Base-by-base conservation (phyloP, 2,888 invertebrate genomes). In the Loripinus fragilis region DNA sequence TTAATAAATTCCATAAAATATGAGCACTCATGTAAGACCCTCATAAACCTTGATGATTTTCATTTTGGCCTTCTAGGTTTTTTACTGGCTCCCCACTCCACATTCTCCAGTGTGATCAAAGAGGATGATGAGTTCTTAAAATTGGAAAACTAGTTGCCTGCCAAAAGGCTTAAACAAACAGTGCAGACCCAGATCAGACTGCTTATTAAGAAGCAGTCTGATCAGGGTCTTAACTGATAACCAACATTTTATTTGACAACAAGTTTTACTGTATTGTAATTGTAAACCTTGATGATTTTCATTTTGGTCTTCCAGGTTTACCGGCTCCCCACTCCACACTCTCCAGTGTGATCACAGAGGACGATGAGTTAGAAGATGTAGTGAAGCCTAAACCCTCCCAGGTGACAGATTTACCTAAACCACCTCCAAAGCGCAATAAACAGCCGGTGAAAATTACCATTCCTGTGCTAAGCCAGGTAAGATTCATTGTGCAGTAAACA, bases 281-380 rank as follows among this genome's bases (percentile, higher is more conserved):
- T n/a, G n/a, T n/a, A n/a, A n/a, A n/a, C n/a, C n/a, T n/a, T n/a
- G n/a, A n/a, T n/a, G n/a, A n/a, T 38, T 38, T 38, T 38, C 12
- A 8, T 5, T 38, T 38, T 38, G 38, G 5, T 38, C 12, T 80
- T 78, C 28, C 74, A 87, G 87, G 79, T 60, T 72, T 90, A 3
- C 90, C 90, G 48, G 81, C 81, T 38, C 89, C 89, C 50, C 83
- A 85, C 52, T 38, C 55, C 20, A 28, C 35, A 23, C 35, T n/a
- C n/a, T 35, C 66, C 38, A 52, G 71, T 42, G 78, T 77, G 8
- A 81, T 80, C n/a, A 67, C 69, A 23, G 86, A 83, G 72, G 87
- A 89, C 52, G 90, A 90, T 80, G 88, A 86, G 38, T 76, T 91
- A 10, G 91, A 91, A 81, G 91, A 91, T 41, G 88, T 88, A 77